Base-by-base conservation (phyloP, 2,113 vertebrate genomes). In the Lota lota region DNA sequence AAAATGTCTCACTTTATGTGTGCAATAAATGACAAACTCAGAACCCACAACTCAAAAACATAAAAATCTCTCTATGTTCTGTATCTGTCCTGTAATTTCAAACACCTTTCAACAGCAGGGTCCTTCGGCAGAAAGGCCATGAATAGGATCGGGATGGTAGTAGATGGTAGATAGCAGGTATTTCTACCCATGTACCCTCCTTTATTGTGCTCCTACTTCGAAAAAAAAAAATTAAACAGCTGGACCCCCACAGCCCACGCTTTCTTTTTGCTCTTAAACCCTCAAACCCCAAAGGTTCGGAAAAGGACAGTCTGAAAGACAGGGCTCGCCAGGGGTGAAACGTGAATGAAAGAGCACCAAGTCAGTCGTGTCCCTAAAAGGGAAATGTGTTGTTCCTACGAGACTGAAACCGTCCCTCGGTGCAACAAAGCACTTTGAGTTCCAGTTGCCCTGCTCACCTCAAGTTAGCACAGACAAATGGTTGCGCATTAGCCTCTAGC, bases 371-470 rank as follows among this genome's bases (percentile, higher is more conserved):
- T 28, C 61, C 69, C 77, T 82, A 67, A 70, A 63, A 57, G 68
- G 59, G 61, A 66, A 84, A 79, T 69, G 66, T 78, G 72, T 61
- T 70, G 61, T 77, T 75, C 73, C 74, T 84, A 75, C 66, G 72
- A 80, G 80, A 75, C 33, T 58, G 72, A 79, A 53, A 24, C 40
- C 82, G 70, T 79, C 81, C 69, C 81, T 74, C 60, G 54, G 78
- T 14, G 69, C 77, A 69, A 80, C 70, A 85, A 69, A 85, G 77
- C 81, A 85, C 84, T 89, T 73, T 79, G 28, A 79, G 69, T 64
- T 85, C 68, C 72, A 80, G 78, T 85, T 83, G 81, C 73, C 64
- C 77, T 74, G 74, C 63, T 87, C 80, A 87, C 83, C 84, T 87
- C 75, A 73, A 17, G 64, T 82, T 85, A 79, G 71, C 61, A 40